A percentile compares a stretch with the other conserved stretches of the same genome.
Conservation (phyloP, 1,140 invertebrate genomes). For the Branchinecta lindahli region DNA sequence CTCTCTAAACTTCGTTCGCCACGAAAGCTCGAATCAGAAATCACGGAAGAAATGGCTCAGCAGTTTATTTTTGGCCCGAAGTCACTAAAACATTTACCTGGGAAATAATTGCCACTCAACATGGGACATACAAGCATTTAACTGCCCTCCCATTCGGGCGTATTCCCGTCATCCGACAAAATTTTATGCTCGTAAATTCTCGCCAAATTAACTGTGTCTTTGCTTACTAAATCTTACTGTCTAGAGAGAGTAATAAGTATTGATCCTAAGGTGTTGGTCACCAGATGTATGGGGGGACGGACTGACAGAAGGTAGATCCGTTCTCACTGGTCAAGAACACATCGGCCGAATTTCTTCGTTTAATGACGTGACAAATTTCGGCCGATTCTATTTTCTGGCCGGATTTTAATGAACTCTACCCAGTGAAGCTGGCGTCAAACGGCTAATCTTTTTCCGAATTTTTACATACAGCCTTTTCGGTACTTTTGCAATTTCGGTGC, state of each 20-base stretch:
- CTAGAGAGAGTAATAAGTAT: not conserved
- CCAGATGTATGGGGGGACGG: no score
- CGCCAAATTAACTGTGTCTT: constrained; percentile 7
- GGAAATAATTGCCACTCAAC: not conserved
- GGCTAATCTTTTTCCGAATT: no score
- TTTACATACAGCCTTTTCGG: no score
- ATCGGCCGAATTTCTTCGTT: no score
- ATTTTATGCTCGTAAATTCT: not conserved
- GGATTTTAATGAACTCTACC: no score
- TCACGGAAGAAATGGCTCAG: not conserved
- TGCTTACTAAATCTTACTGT: not conserved
- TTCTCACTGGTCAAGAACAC: no score
- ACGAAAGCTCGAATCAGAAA: not conserved
- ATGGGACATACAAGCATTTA: not conserved
- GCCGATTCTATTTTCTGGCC: no score
- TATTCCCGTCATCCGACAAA: not conserved
- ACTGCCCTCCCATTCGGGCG: not conserved
- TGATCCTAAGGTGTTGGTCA: no score
- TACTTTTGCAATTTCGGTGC: no score
- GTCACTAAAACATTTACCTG: not conserved
- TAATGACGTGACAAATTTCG: no score
- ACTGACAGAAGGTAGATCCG: no score
- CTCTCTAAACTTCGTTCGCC: not conserved
- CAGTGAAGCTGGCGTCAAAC: no score
- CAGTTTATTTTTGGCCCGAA: not conserved